Conservation (phyloP, 2,113 vertebrate species). For the Psittacus erithacus region DNA sequence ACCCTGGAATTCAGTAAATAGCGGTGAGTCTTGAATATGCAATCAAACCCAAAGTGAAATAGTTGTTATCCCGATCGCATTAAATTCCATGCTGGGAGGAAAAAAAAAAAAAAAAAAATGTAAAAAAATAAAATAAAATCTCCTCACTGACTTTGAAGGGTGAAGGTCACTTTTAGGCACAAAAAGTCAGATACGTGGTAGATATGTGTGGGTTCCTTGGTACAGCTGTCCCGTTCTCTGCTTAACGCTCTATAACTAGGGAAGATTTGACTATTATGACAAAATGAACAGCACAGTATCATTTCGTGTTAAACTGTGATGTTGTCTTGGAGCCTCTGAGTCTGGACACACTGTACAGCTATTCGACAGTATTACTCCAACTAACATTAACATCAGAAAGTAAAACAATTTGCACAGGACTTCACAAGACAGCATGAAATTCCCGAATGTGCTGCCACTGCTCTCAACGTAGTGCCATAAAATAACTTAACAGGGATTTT, state of each 20-base stretch:
- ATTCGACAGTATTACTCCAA: constrained; percentile 58
- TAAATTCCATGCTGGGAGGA: background rate
- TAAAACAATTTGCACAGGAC: constrained; percentile 68
- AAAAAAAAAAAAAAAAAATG: background rate
- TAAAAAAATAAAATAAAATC: no score
- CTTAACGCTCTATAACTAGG: background rate
- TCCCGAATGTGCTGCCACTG: constrained; percentile 70
- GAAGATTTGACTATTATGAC: background rate
- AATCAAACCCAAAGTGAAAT: background rate
- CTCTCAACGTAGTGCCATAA: constrained; percentile 79
- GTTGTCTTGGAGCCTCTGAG: constrained; percentile 60
- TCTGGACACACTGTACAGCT: constrained; percentile 63
- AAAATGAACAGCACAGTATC: background rate
- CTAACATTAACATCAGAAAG: constrained; percentile 56
- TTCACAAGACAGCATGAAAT: constrained; percentile 75
- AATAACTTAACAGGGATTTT: constrained; percentile 88
- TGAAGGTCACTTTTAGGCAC: background rate
- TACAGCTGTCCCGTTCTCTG: background rate
- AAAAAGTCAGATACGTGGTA: background rate
- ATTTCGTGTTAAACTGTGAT: constrained; percentile 40
- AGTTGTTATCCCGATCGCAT: background rate
- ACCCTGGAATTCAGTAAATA: background rate
- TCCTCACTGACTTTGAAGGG: background rate
- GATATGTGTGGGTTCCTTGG: background rate
- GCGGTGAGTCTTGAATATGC: background rate